These are phyloP conservation scores for Erythrocercus mccallii DNA, from an alignment of 2,113 vertebrate species.

Conservation along the genomic window DNA sequence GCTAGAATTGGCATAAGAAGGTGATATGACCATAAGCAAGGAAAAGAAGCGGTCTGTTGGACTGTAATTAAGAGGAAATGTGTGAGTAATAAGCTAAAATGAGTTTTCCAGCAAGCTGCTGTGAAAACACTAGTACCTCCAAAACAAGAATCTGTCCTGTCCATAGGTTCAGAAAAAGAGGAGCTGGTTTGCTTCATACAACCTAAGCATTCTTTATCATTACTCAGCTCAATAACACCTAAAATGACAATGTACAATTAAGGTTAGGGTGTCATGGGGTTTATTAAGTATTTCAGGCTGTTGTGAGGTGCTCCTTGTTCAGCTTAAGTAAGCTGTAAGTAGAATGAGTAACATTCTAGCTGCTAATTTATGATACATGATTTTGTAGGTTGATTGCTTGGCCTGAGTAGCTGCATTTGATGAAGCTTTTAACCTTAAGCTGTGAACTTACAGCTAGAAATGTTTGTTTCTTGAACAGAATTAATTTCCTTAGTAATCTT, in stretches of 20 bases:
- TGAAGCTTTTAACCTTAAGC: background rate
- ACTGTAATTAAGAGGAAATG: background rate
- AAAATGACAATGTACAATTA: background rate
- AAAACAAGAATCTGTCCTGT: background rate
- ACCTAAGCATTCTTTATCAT: background rate
- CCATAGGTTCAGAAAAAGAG: background rate
- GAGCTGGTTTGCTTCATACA: background rate
- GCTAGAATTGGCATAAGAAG: background rate
- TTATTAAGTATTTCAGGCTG: background rate
- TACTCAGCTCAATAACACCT: background rate
- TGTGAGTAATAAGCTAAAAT: background rate
- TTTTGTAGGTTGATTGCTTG: background rate
- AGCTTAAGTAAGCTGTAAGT: background rate
- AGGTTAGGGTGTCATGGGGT: background rate
- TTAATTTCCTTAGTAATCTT: background rate
- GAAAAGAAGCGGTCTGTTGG: background rate
- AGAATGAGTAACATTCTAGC: background rate
- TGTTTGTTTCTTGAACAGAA: background rate
- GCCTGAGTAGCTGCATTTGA: background rate
- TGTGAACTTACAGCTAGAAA: background rate
- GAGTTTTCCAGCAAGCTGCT: background rate
- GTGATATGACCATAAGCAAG: background rate
- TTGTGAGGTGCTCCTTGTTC: background rate
- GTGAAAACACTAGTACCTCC: background rate
- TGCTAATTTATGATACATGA: fast-evolving